Conservation (phyloP, 2,113 vertebrate genomes). For the Ctenodactylus gundi region DNA sequence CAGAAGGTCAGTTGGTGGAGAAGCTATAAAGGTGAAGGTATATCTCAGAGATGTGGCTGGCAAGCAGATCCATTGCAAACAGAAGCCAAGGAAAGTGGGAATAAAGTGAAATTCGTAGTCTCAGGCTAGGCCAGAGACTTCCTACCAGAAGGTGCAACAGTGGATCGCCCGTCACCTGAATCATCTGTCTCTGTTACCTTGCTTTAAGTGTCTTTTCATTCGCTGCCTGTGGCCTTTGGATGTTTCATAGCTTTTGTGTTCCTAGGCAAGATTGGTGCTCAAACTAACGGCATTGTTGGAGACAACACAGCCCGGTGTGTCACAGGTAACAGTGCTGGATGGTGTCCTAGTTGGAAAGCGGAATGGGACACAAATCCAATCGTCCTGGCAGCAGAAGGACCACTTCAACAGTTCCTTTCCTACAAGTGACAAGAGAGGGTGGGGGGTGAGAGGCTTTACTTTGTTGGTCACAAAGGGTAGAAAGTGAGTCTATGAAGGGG, state of each 20-base stretch:
- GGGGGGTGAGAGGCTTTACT: neutral
- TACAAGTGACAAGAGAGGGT: neutral
- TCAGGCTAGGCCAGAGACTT: too few species aligned
- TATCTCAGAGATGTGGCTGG: too few species aligned
- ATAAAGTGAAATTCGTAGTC: too few species aligned
- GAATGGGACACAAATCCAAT: neutral
- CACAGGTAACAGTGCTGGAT: neutral
- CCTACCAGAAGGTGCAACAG: neutral
- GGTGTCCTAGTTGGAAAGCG: neutral
- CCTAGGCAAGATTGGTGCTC: neutral
- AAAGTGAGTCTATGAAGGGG: neutral
- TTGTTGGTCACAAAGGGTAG: neutral
- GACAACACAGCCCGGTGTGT: neutral
- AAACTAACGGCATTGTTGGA: neutral
- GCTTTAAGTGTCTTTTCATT: neutral
- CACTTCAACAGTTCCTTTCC: neutral
- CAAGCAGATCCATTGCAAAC: too few species aligned
- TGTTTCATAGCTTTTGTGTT: neutral
- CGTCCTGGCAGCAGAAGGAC: neutral
- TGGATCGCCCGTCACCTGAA: neutral
- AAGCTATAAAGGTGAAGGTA: too few species aligned
- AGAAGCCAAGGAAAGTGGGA: too few species aligned
- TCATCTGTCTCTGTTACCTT: neutral
- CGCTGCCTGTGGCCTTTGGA: neutral
- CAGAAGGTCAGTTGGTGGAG: too few species aligned